Conservation (phyloP, 2,797 vertebrate genomes). For the Pogonophryne albipinna region DNA sequence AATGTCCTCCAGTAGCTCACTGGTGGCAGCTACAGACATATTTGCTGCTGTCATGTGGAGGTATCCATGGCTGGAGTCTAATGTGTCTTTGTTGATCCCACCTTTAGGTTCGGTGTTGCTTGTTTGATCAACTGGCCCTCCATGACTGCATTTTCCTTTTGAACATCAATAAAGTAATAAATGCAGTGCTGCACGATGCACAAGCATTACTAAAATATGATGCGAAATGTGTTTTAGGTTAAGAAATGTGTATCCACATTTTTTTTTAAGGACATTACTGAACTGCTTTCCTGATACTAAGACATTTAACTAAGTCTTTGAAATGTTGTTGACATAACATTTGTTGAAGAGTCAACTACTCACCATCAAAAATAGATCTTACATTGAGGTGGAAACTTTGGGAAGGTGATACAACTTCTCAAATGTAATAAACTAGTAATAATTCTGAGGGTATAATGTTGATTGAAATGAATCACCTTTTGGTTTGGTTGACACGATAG, state of each 20-base stretch:
- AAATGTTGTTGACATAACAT: not conserved
- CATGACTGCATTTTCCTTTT: constrained; percentile 83
- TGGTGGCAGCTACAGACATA: constrained; percentile 65
- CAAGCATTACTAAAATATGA: too few relatives aligned
- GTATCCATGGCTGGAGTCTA: constrained; percentile 45
- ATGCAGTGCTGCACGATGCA: too few relatives aligned
- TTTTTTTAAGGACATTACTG: too few relatives aligned
- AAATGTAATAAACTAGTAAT: not conserved
- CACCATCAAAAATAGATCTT: too few relatives aligned
- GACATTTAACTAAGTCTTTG: too few relatives aligned
- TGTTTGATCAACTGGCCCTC: constrained; percentile 54
- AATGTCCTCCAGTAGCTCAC: constrained; percentile 66
- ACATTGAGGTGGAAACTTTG: not conserved
- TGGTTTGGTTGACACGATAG: constrained; percentile 60
- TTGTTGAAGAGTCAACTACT: not conserved
- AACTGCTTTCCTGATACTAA: too few relatives aligned
- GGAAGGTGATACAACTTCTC: not conserved
- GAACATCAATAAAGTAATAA: not conserved
- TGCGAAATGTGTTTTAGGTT: too few relatives aligned
- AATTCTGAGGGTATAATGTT: not conserved
- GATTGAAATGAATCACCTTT: constrained; percentile 25
- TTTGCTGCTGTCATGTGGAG: constrained; percentile 64
- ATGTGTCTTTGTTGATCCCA: constrained; percentile 77
- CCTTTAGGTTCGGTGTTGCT: constrained; percentile 55
- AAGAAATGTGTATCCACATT: too few relatives aligned